Conservation (phyloP, 2,888 invertebrate species). For the Epiperipatus broadwayi region DNA sequence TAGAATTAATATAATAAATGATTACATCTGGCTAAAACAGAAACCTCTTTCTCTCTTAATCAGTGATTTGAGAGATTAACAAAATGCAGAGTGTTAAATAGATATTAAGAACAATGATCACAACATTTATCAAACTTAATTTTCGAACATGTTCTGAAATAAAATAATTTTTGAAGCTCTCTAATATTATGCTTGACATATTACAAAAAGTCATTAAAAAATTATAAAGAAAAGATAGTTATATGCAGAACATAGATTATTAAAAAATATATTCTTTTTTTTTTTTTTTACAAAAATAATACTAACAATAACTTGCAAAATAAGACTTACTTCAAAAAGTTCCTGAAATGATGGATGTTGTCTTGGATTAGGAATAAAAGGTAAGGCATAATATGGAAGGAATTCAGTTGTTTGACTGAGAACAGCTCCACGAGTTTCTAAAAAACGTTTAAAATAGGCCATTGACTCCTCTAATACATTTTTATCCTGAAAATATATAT, state of each 20-base stretch:
- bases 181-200: too few species aligned
- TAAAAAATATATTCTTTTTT: background rate
- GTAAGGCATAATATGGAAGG: slow-evolving; percentile 37
- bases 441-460: slow-evolving; percentile 27
- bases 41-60: too few species aligned
- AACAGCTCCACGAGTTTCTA: slow-evolving; percentile 31
- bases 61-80: background rate
- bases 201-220: too few species aligned
- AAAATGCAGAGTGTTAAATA: slow-evolving; percentile 5
- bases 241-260: background rate
- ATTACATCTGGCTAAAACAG: too few species aligned
- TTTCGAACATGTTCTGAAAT: too few species aligned
- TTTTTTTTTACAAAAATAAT: background rate
- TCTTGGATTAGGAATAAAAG: slow-evolving; percentile 36
- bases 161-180: too few species aligned
- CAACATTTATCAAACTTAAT: too few species aligned
- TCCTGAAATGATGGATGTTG: slow-evolving; percentile 36
- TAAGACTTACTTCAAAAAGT: slow-evolving; percentile 29
- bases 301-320: background rate
- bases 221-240: background rate
- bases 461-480: slow-evolving; percentile 20
- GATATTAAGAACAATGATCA: too few species aligned
- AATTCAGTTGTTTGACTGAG: slow-evolving; percentile 36
- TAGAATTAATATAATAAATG: too few species aligned
- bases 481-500: slow-evolving; percentile 15